Conservation (phyloP, 2,888 invertebrate species). For the Melolontha melolontha region DNA sequence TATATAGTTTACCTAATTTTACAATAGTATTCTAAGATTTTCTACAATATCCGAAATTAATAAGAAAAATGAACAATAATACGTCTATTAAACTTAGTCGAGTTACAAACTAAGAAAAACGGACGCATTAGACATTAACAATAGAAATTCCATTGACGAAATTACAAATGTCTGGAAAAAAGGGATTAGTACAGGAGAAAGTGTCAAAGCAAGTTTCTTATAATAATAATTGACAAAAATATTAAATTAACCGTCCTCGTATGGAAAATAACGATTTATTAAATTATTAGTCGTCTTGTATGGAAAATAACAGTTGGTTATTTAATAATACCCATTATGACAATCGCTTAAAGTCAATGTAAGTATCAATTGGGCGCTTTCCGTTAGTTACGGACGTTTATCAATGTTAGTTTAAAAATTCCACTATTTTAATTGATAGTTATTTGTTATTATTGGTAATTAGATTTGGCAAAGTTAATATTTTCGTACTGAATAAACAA, state of each 20-base stretch:
- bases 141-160: slow-evolving; percentile 34
- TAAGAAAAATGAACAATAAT: slow-evolving; percentile 30
- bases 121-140: slow-evolving; percentile 24
- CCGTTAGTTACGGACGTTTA: slow-evolving; percentile 14
- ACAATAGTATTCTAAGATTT: slow-evolving; percentile 9
- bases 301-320: slow-evolving; percentile 30
- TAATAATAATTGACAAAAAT: background rate
- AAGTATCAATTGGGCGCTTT: slow-evolving; percentile 36
- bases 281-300: background rate
- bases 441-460: slow-evolving; percentile 20
- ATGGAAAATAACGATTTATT: slow-evolving; percentile 21
- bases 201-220: background rate
- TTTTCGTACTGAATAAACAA: slow-evolving; percentile 2
- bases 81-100: slow-evolving; percentile 33
- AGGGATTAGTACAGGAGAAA: background rate
- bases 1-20: slow-evolving; percentile 11
- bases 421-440: slow-evolving; percentile 27
- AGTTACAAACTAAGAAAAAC: slow-evolving; percentile 37
- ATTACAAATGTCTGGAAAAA: slow-evolving; percentile 12
- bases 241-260: slow-evolving; percentile 1
- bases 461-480: slow-evolving; percentile 13
- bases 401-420: slow-evolving; percentile 26
- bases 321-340: slow-evolving; percentile 31
- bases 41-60: slow-evolving; percentile 13
- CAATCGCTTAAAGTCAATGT: slow-evolving; percentile 30